Evolutionary conservation across 2,797 vertebrate genomes (phyloP).

Genomic region (Manis javanica): DNA sequence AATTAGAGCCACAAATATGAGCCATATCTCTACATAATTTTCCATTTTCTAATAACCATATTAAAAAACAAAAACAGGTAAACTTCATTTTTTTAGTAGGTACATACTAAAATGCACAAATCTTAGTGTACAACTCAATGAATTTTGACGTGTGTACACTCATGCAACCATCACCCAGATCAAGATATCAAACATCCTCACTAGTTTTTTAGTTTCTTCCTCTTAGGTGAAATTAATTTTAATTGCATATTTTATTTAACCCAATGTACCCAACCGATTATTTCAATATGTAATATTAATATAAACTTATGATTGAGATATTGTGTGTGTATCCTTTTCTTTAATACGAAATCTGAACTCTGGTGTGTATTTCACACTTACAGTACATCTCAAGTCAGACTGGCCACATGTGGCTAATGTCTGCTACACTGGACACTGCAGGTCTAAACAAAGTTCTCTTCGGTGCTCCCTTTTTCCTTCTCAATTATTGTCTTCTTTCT

Average conservation of each 20-base stretch:
- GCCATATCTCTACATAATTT: background rate
- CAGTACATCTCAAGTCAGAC: background rate
- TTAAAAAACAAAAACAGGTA: background rate
- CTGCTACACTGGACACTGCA: background rate
- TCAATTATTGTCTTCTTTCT: background rate
- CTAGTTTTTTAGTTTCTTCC: too few species aligned
- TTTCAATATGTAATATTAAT: background rate
- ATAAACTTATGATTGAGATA: background rate
- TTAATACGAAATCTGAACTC: background rate
- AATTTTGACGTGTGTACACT: too few species aligned
- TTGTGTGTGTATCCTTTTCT: background rate
- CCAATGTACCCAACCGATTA: background rate
- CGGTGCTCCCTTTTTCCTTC: background rate
- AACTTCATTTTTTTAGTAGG: constrained; percentile 16
- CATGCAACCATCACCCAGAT: too few species aligned
- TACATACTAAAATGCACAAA: too few species aligned
- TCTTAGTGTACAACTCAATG: too few species aligned
- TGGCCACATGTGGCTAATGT: background rate
- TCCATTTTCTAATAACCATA: background rate
- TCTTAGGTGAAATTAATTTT: constrained; percentile 23
- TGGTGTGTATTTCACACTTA: background rate
- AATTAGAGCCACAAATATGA: background rate
- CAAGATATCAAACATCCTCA: too few species aligned
- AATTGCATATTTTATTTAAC: constrained; percentile 5
- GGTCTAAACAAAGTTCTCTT: background rate